phyloP scores from a whole-genome alignment of 2,888 invertebrate genomes.

The Trichogramma dendrolimi region DNA sequence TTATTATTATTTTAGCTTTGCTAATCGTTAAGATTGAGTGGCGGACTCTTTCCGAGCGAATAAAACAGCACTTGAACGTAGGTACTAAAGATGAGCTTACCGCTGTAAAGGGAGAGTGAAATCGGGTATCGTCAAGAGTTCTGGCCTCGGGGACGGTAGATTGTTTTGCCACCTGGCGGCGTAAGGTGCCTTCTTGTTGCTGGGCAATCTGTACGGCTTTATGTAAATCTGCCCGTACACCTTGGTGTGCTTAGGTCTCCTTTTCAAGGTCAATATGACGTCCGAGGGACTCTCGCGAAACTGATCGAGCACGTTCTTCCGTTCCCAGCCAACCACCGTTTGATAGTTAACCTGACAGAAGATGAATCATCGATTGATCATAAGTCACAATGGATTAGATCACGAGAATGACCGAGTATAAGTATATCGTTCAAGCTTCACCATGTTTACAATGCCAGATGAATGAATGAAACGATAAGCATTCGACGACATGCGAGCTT shows the following conservation, averaged over 20 bases:
- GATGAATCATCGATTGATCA: neutral
- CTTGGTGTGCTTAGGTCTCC: conserved; percentile 76
- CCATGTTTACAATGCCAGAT: neutral
- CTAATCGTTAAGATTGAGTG: too few relatives aligned
- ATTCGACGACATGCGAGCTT: too few relatives aligned
- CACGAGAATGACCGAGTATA: conserved; percentile 7
- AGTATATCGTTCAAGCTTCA: neutral
- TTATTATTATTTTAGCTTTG: too few relatives aligned
- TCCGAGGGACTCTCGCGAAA: conserved; percentile 77
- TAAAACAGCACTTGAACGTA: too few relatives aligned
- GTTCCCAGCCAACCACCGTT: conserved; percentile 77
- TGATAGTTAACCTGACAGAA: conserved; percentile 63
- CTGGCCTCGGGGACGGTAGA: conserved; percentile 64
- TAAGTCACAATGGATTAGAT: conserved; percentile 19
- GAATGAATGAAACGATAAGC: neutral
- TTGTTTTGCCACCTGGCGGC: conserved; percentile 65
- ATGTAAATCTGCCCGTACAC: conserved; percentile 72
- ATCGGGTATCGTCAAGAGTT: conserved; percentile 60
- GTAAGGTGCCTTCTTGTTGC: conserved; percentile 65
- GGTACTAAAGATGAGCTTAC: conserved; percentile 41
- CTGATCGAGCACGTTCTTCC: conserved; percentile 70
- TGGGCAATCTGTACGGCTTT: conserved; percentile 69
- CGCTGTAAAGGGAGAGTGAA: conserved; percentile 59
- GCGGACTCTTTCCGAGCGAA: too few relatives aligned
- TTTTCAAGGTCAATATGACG: conserved; percentile 75